Conservation (phyloP, 2,113 vertebrate species). For the Gobiocypris rarus region DNA sequence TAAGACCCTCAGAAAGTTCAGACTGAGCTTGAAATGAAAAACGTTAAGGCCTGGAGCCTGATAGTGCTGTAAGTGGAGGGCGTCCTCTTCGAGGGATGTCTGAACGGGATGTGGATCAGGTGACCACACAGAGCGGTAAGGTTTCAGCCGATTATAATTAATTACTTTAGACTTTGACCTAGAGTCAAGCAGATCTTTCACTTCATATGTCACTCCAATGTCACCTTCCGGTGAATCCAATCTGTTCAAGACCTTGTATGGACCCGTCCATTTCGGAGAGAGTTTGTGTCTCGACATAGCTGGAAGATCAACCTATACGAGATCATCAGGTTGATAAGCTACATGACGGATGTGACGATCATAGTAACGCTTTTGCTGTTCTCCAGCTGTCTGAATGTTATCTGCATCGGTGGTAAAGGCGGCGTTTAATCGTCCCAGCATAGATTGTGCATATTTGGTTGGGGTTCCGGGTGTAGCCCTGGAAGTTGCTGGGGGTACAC, state of each 20-base stretch:
- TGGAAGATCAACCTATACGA: constrained; percentile 5
- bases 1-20: no score
- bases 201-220: not conserved
- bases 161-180: not conserved
- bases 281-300: not conserved
- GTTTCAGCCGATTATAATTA: constrained; percentile 17
- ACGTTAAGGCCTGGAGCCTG: no score
- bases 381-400: not conserved
- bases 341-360: not conserved
- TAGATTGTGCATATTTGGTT: no score
- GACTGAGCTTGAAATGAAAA: no score
- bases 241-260: not conserved
- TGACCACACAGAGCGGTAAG: not conserved
- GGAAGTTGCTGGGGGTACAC: no score
- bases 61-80: no score
- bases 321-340: not conserved
- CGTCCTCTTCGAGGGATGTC: not conserved
- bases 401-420: not conserved
- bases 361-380: not conserved
- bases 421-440: not conserved
- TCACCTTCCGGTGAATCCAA: not conserved
- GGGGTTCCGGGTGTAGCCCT: no score
- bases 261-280: not conserved
- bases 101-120: no score
- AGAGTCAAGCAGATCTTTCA: not conserved